Evolutionary conservation across 2,113 vertebrate species (phyloP).

Genomic region (Macquaria ambigua): DNA sequence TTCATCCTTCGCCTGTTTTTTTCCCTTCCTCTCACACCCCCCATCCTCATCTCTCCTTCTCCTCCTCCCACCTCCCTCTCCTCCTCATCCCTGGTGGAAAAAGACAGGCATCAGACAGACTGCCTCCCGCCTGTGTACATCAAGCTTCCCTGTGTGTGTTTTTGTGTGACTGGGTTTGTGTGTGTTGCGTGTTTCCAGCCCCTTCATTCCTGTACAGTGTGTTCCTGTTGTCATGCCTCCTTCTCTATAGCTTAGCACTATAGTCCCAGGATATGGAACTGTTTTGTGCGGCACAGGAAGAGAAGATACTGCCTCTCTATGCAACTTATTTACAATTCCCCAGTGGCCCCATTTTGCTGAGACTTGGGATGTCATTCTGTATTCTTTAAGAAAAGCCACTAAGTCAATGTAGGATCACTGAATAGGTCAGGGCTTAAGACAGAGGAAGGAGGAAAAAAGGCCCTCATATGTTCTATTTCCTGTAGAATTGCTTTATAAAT

Average conservation of each 20-base stretch:
- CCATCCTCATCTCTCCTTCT: conserved; percentile 31
- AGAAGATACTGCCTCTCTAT: conserved; percentile 12
- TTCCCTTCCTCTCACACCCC: not conserved
- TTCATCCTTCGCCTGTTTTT: conserved; percentile 65
- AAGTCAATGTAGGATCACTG: not conserved
- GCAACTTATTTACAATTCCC: conserved; percentile 28
- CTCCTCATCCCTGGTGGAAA: conserved; percentile 59
- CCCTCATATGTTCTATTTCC: not conserved
- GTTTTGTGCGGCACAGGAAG: conserved; percentile 21
- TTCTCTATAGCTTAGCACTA: conserved; percentile 22
- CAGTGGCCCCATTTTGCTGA: not conserved
- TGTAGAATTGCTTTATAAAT: not conserved
- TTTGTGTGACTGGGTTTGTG: conserved; percentile 31
- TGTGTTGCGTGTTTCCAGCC: conserved; percentile 40
- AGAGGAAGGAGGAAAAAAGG: not conserved
- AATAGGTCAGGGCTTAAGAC: not conserved
- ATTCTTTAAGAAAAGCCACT: not conserved
- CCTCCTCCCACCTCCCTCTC: conserved; percentile 39
- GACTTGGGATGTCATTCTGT: not conserved
- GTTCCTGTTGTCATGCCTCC: conserved; percentile 43
- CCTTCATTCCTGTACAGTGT: conserved; percentile 54
- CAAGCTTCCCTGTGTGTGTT: conserved; percentile 48
- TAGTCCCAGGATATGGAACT: conserved; percentile 31
- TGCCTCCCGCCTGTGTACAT: conserved; percentile 49
- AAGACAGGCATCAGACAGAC: conserved; percentile 71